Evolutionary conservation across 2,113 vertebrate species (phyloP).

Genomic region (Megaceryle maxima): DNA sequence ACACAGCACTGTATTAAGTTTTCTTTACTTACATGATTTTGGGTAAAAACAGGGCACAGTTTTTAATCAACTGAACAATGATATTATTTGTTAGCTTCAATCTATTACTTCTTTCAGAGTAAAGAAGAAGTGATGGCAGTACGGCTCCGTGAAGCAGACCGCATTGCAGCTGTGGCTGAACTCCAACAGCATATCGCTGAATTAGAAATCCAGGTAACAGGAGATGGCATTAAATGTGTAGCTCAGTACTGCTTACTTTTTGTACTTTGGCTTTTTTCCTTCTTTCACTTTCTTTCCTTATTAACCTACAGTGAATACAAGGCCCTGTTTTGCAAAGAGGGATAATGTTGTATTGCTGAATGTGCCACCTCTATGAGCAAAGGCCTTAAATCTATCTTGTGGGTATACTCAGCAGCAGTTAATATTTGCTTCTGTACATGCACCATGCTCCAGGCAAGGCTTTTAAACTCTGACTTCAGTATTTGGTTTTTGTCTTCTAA

Average conservation of each 20-base stretch:
- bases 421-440: not conserved
- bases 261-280: not conserved
- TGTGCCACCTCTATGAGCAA: not conserved
- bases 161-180: constrained; percentile 95
- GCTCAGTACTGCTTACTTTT: not conserved
- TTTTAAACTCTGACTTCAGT: not conserved
- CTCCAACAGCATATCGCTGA: constrained; percentile 96
- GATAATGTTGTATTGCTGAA: not conserved
- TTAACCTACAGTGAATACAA: not conserved
- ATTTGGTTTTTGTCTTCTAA: not conserved
- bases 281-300: not conserved
- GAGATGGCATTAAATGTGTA: not conserved
- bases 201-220: constrained; percentile 93
- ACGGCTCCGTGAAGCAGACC: constrained; percentile 93
- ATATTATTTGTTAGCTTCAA: not conserved
- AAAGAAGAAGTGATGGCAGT: constrained; percentile 99
- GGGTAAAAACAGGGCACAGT: not conserved
- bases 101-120: constrained; percentile 74
- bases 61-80: not conserved
- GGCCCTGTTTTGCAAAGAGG: not conserved
- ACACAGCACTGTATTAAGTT: not conserved
- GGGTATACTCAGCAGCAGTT: not conserved
- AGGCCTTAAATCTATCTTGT: not conserved
- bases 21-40: not conserved
- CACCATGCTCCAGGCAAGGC: not conserved